These are phyloP conservation scores for Saimiri boliviensis DNA, from an alignment of 2,113 vertebrate species.

Conservation along the genomic window DNA sequence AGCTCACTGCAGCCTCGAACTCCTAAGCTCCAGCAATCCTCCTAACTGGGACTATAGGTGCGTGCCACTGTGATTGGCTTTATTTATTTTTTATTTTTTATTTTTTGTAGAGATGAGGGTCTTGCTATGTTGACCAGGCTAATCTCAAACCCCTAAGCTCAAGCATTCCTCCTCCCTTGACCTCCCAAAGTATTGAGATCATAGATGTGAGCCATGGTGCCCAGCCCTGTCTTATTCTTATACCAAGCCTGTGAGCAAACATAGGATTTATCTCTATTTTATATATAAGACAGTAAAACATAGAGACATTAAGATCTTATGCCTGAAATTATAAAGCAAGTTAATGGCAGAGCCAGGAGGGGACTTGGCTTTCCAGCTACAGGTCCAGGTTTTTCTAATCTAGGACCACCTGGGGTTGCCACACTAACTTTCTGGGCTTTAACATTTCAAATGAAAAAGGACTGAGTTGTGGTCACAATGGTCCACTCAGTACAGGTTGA, in stretches of 20 bases:
- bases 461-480: background rate
- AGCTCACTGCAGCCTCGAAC: too few species aligned
- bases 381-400: background rate
- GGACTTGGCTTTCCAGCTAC: background rate
- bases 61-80: too few species aligned
- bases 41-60: too few species aligned
- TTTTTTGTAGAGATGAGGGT: too few species aligned
- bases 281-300: background rate
- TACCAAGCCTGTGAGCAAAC: background rate
- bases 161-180: too few species aligned
- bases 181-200: too few species aligned
- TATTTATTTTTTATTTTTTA: too few species aligned
- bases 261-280: background rate
- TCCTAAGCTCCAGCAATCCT: too few species aligned
- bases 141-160: too few species aligned
- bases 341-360: background rate
- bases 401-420: background rate
- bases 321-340: background rate
- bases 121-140: too few species aligned
- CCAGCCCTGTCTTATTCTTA: background rate
- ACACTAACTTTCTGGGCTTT: background rate
- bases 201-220: too few species aligned
- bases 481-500: background rate
- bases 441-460: slow-evolving; percentile 2
- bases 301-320: background rate